These are phyloP conservation scores for Melanostoma scalare DNA, from an alignment of 2,888 invertebrate genomes.

Conservation along the genomic window DNA sequence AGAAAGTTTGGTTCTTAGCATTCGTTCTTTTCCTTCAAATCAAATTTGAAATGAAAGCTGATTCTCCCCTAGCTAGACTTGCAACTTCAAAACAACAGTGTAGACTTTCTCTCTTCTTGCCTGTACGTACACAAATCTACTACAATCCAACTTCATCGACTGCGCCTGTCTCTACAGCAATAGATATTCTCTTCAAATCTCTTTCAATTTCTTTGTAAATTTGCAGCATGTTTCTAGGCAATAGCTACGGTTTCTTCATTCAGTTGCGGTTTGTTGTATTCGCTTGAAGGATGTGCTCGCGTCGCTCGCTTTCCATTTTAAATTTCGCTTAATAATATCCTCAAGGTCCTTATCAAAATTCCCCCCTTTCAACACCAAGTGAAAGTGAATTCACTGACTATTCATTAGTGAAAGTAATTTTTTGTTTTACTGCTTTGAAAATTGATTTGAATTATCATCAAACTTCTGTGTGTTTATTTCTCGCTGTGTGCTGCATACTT, in stretches of 20 bases:
- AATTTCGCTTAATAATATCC: constrained; percentile 44
- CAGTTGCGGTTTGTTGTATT: constrained; percentile 79
- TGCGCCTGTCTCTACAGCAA: constrained; percentile 66
- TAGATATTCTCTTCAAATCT: constrained; percentile 34
- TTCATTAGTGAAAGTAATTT: constrained; percentile 47
- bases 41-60: too few relatives aligned
- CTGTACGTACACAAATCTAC: too few relatives aligned
- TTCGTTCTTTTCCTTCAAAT: too few relatives aligned
- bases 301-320: constrained; percentile 55
- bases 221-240: constrained; percentile 67
- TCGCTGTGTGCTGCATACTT: too few relatives aligned
- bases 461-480: too few relatives aligned
- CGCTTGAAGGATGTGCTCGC: constrained; percentile 54
- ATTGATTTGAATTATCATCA: too few relatives aligned
- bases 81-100: too few relatives aligned
- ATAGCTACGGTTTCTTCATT: constrained; percentile 68
- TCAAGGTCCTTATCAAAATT: constrained; percentile 26
- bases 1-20: too few relatives aligned
- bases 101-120: too few relatives aligned
- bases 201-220: constrained; percentile 3
- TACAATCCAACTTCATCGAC: neutral
- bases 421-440: neutral
- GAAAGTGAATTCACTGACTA: constrained; percentile 63
- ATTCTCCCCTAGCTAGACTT: too few relatives aligned
- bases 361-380: constrained; percentile 17